These are phyloP conservation scores for Axinella damicornis DNA, from an alignment of 37 sponge, comb jelly and placozoan species.

Conservation along the genomic window DNA sequence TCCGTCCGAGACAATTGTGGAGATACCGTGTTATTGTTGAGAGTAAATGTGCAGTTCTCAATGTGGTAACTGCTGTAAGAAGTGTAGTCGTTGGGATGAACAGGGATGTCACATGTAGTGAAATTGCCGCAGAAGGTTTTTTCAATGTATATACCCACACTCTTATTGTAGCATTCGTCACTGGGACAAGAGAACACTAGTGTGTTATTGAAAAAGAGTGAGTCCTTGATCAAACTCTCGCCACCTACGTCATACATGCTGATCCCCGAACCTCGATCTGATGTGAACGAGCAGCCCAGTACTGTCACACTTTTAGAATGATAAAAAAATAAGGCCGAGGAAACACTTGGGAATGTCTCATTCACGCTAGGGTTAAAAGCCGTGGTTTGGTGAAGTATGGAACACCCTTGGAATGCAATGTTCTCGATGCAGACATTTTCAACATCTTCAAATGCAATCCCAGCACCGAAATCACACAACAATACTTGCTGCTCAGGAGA, in stretches of 20 bases:
- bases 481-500: too few relatives aligned
- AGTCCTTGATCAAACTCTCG: background rate
- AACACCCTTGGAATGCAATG: too few relatives aligned
- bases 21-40: background rate
- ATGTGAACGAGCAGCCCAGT: background rate
- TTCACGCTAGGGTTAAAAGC: too few relatives aligned
- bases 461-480: too few relatives aligned
- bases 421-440: too few relatives aligned
- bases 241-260: constrained; percentile 7
- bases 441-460: too few relatives aligned
- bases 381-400: too few relatives aligned
- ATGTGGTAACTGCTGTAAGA: background rate
- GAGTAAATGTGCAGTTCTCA: background rate
- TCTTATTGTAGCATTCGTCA: background rate
- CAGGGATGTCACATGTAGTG: background rate
- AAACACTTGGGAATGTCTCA: background rate
- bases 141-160: constrained; percentile 16
- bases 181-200: background rate
- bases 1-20: too few relatives aligned
- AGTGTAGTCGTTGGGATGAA: background rate
- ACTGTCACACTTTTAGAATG: background rate
- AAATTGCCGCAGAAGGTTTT: background rate
- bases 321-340: constrained; percentile 16
- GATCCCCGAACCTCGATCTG: constrained; percentile 7
- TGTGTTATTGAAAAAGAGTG: background rate